A percentile compares a stretch with the other conserved stretches of the same genome.
Conservation (phyloP, 2,797 vertebrate species). For the Neoniphon sammara region DNA sequence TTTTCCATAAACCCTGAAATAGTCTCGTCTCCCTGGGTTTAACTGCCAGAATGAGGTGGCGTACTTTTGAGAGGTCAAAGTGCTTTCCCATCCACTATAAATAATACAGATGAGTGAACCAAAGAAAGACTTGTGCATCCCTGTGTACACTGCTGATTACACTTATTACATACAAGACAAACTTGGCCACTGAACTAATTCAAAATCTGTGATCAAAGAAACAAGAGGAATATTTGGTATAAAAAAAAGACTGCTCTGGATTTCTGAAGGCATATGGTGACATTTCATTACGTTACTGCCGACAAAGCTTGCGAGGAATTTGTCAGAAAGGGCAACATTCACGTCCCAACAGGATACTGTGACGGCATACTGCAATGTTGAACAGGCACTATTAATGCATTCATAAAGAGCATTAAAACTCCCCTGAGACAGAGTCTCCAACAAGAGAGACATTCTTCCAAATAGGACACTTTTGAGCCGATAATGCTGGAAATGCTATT, state of each 20-base stretch:
- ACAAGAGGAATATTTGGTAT: constrained; percentile 8
- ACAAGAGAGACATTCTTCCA: constrained; percentile 26
- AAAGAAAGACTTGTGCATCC: background rate
- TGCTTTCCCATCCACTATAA: too few species aligned
- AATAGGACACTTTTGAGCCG: constrained; percentile 21
- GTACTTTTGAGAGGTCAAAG: background rate
- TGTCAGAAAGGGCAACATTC: constrained; percentile 15
- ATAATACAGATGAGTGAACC: background rate
- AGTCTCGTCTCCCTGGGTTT: background rate
- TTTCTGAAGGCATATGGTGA: constrained; percentile 5
- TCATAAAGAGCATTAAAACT: constrained; percentile 33
- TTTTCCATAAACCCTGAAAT: too few species aligned
- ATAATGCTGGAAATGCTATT: constrained; percentile 32
- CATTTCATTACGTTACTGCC: background rate
- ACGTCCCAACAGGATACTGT: background rate
- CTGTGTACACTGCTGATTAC: constrained; percentile 13
- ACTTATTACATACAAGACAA: constrained; percentile 13
- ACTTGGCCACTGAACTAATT: constrained; percentile 6
- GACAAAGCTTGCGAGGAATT: background rate
- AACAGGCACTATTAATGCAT: constrained; percentile 16
- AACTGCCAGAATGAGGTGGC: background rate
- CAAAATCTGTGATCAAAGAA: background rate
- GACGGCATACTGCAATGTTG: background rate
- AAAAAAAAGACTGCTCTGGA: constrained; percentile 22
- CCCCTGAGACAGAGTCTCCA: background rate